Evolutionary conservation across 2,797 vertebrate species (phyloP).

Genomic region (Loris lydekkerianus): DNA sequence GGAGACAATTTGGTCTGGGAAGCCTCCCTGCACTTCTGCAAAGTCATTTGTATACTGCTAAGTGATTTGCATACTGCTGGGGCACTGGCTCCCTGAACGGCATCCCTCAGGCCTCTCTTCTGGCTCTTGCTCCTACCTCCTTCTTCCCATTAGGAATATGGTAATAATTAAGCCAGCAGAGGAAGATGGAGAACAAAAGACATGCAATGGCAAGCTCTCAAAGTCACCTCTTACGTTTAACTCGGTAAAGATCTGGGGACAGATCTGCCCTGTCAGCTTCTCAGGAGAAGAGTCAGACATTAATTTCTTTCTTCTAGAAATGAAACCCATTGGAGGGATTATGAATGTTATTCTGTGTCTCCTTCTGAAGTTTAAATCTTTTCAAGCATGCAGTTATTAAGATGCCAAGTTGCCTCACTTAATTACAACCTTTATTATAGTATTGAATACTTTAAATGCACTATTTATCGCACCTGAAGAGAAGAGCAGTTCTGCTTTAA

Average conservation of each 20-base stretch:
- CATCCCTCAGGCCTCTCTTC: slow-evolving; percentile 12
- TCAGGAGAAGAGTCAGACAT: slow-evolving; percentile 53
- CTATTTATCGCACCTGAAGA: slow-evolving; percentile 82
- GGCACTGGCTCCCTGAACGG: slow-evolving; percentile 9
- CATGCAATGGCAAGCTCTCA: neutral
- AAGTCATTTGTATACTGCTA: slow-evolving; percentile 68
- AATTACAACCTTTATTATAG: slow-evolving; percentile 83
- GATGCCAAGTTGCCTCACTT: slow-evolving; percentile 81
- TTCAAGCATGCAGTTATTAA: slow-evolving; percentile 80
- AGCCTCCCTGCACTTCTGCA: neutral
- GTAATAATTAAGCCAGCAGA: slow-evolving; percentile 71
- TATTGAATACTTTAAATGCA: slow-evolving; percentile 81
- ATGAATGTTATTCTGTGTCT: slow-evolving; percentile 70
- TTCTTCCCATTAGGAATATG: slow-evolving; percentile 52
- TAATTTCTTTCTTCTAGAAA: slow-evolving; percentile 70
- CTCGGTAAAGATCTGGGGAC: slow-evolving; percentile 69
- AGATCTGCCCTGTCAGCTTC: slow-evolving; percentile 72
- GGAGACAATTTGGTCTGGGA: slow-evolving; percentile 60
- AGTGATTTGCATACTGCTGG: slow-evolving; percentile 74
- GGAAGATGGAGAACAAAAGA: slow-evolving; percentile 69
- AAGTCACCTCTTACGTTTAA: slow-evolving; percentile 78
- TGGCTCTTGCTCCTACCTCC: neutral
- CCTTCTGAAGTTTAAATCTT: slow-evolving; percentile 80
- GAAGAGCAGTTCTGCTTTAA: slow-evolving; percentile 69
- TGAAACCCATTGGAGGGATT: slow-evolving; percentile 72